Base-by-base conservation (phyloP, 2,113 vertebrate genomes). In the Triplophysa siluroides region DNA sequence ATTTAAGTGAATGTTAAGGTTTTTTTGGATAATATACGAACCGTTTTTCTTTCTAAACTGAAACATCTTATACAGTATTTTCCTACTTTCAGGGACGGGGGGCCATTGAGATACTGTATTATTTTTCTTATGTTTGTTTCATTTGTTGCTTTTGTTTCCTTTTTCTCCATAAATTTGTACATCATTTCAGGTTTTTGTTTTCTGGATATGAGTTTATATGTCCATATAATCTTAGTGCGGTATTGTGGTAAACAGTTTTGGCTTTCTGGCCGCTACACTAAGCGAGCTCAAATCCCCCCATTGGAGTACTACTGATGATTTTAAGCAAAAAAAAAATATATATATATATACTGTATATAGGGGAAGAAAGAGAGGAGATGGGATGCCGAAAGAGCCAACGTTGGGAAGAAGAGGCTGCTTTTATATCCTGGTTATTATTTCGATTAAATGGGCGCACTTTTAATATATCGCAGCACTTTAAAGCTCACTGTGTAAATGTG, bases 401-500 rank as follows among this genome's bases (percentile, higher is more conserved):
- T 38, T 38, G 33, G 29, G 5, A 33, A 33, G 29, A 33, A 33
- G 29, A 33, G 29, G 33, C 33, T 38, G 33, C 33, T 38, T 26
- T 43, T 14, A 10, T 13, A 56, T 50, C 12, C 11, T 4, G 12
- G 14, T 58, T 24, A 75, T 33, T 67, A 38, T 38, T 38, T 38
- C 7, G 33, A 38, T 38, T 38, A 38, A 38, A 38, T 38, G 33
- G 33, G 33, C 33, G 6, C 33, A 38, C 5, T 38, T 38, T 38
- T 38, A 38, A 38, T 68, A 29, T 38, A 58, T 16, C 24, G 21
- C 50, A n/a, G 69, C 41, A 75, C 63, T 66, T 73, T 71, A 72
- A 76, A 50, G 64, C 41, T 76, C 71, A 68, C 58, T 75, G 63
- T 81, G 63, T 75, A 26, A 38, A 65, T 63, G 33, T 67, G 16